A percentile compares a stretch with the other conserved stretches of the same genome.
Conservation (phyloP, 2,888 invertebrate species). For the Idaea aversata region DNA sequence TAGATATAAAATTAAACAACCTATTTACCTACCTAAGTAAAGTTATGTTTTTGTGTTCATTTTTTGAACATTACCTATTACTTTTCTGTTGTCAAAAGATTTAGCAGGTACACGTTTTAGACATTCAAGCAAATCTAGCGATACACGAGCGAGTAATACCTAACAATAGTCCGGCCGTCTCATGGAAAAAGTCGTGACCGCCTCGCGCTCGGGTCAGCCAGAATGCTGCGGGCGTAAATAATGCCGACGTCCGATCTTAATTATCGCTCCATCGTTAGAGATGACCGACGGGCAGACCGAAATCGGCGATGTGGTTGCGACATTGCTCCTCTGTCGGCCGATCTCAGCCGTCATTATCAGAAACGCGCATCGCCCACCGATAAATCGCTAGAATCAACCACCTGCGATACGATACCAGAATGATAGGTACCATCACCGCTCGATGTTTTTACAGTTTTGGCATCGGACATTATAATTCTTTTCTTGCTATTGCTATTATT, state of each 20-base stretch:
- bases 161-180: slow-evolving; percentile 65
- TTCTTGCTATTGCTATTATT: slow-evolving; percentile 72
- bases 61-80: not conserved
- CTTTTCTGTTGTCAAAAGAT: slow-evolving; percentile 4
- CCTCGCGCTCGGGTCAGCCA: slow-evolving; percentile 64
- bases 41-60: too few relatives aligned
- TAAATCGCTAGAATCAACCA: slow-evolving; percentile 65
- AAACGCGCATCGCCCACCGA: slow-evolving; percentile 64
- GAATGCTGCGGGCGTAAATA: slow-evolving; percentile 77
- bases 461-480: slow-evolving; percentile 73
- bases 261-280: slow-evolving; percentile 78
- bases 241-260: slow-evolving; percentile 76
- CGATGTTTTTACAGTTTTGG: slow-evolving; percentile 64
- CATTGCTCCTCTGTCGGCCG: slow-evolving; percentile 53
- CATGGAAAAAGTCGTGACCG: slow-evolving; percentile 76
- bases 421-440: slow-evolving; percentile 24
- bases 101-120: slow-evolving; percentile 6
- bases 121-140: slow-evolving; percentile 41
- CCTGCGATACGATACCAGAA: slow-evolving; percentile 49
- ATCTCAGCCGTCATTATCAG: slow-evolving; percentile 59
- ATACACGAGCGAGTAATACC: slow-evolving; percentile 46
- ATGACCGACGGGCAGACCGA: slow-evolving; percentile 73
- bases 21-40: too few relatives aligned
- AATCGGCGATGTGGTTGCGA: slow-evolving; percentile 70
- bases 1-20: too few relatives aligned